Percentiles rank a stretch among this genome's conserved stretches.
Conservation (phyloP, 2,113 vertebrate genomes). For the Haemorhous mexicanus region DNA sequence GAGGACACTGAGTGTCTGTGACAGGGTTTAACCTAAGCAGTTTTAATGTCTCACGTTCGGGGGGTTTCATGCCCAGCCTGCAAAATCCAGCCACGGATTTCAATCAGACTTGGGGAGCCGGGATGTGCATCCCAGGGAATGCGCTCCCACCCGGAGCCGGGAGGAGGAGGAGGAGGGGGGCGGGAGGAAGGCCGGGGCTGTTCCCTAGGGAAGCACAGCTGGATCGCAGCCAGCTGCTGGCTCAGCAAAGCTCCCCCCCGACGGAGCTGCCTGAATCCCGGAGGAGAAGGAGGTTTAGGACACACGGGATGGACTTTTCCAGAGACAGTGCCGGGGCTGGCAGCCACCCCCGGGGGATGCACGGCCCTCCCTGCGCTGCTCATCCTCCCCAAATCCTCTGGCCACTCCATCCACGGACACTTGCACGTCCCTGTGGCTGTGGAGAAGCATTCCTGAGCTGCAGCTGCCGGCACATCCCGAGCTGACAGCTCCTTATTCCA, state of each 20-base stretch:
- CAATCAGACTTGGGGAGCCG: neutral
- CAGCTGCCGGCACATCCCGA: neutral
- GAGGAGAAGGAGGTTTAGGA: neutral
- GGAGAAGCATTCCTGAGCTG: neutral
- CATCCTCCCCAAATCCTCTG: neutral
- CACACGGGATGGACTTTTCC: neutral
- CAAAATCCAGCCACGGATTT: neutral
- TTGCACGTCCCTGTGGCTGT: rapidly evolving
- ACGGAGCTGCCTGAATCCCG: neutral
- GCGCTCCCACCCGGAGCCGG: neutral
- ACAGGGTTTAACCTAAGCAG: slow-evolving; percentile 16
- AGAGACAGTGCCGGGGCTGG: neutral
- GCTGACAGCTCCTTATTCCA: neutral
- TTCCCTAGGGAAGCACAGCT: neutral
- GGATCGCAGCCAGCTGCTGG: neutral
- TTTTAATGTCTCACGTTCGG: neutral
- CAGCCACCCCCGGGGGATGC: neutral
- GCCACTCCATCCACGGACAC: rapidly evolving
- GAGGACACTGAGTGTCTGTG: neutral
- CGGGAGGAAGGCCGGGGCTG: neutral
- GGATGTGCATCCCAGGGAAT: neutral
- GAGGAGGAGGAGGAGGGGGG: neutral
- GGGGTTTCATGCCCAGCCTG: neutral
- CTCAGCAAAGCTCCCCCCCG: neutral
- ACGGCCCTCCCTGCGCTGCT: rapidly evolving